A percentile compares a stretch with the other conserved stretches of the same genome.
Conservation (phyloP, 2,888 invertebrate species). For the Drosophila helvetica region DNA sequence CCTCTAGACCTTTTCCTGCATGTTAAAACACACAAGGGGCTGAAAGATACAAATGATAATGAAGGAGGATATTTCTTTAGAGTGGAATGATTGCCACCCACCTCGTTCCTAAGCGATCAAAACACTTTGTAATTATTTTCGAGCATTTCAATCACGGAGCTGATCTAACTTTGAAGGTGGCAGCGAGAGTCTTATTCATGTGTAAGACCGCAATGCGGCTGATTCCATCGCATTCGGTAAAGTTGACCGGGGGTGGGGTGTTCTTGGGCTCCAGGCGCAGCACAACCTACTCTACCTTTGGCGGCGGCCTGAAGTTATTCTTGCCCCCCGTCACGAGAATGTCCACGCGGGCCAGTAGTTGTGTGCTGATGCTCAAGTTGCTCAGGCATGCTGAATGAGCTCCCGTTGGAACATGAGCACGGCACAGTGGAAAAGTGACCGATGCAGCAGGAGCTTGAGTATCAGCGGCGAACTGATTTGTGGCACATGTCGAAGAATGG, state of each 20-base stretch:
- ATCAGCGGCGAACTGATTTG: no score
- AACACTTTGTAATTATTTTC: conserved; percentile 96
- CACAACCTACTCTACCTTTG: conserved; percentile 99
- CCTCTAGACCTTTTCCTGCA: conserved; percentile 90
- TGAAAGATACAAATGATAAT: conserved; percentile 77
- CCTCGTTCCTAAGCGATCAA: conserved; percentile 93
- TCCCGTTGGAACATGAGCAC: no score
- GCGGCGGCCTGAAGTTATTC: conserved; percentile 99
- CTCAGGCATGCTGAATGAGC: no score
- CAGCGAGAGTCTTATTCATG: conserved; percentile 97
- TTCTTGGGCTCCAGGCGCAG: conserved; percentile 98
- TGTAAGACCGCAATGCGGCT: conserved; percentile 97
- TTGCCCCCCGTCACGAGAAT: conserved; percentile 98
- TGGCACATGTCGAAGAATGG: no score
- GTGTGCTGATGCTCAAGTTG: conserved; percentile 89
- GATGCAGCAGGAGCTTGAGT: no score
- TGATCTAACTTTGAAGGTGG: conserved; percentile 91
- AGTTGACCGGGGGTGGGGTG: conserved; percentile 98
- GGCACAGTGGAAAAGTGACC: no score
- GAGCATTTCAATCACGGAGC: conserved; percentile 91
- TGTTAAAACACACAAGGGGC: conserved; percentile 92
- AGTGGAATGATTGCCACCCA: conserved; percentile 77
- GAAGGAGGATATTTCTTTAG: not conserved
- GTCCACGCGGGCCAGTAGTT: conserved; percentile 96
- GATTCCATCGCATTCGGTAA: conserved; percentile 99